Percentiles rank a stretch among this genome's conserved stretches.
Evolutionary conservation across 1,140 invertebrate species (phyloP).

Genomic region (Rhopalosiphum padi): DNA sequence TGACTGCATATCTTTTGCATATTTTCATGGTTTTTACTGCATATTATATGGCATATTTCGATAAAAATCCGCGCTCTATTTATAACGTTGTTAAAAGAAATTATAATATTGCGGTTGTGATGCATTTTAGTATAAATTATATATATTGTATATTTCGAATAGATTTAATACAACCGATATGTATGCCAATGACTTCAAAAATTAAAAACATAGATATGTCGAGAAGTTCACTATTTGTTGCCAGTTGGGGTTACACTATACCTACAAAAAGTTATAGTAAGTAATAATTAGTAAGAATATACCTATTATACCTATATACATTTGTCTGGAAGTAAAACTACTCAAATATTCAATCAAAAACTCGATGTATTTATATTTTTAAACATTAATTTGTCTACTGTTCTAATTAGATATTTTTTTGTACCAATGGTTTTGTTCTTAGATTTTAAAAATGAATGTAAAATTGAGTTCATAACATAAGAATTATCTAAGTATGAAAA

Average conservation of each 20-base stretch:
- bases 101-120: not conserved
- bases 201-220: not conserved
- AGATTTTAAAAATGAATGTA: no score
- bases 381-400: not conserved
- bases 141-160: not conserved
- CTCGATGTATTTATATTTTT: no score
- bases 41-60: no score
- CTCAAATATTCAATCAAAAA: not conserved
- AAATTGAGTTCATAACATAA: no score
- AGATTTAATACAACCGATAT: not conserved
- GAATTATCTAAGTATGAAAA: no score
- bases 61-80: no score
- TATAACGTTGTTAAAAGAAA: not conserved
- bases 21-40: no score
- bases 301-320: not conserved
- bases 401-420: no score
- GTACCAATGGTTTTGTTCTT: no score
- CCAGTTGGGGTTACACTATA: not conserved
- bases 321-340: not conserved
- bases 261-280: not conserved
- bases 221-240: not conserved
- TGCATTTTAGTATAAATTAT: not conserved
- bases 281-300: not conserved
- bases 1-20: no score
- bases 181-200: not conserved